phyloP scores from a whole-genome alignment of 2,113 vertebrate genomes.

The Corynorhinus townsendii region DNA sequence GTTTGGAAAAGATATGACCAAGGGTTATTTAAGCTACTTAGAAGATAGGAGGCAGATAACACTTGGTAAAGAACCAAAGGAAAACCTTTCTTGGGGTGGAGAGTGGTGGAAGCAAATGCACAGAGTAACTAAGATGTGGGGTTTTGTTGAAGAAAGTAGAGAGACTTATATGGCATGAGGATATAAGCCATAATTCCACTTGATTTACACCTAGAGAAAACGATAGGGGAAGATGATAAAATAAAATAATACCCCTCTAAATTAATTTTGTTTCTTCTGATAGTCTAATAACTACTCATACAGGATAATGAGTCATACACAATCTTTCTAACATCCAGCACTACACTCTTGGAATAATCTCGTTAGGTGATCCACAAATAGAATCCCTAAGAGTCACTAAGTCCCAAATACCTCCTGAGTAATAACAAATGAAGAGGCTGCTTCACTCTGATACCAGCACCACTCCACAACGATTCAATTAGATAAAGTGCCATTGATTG shows the following conservation, averaged over 20 bases:
- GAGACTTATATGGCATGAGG: not conserved
- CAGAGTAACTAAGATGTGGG: not conserved
- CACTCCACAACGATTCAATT: not conserved
- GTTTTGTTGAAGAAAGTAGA: not conserved
- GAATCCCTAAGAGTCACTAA: not conserved
- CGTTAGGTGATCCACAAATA: not conserved
- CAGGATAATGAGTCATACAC: not conserved
- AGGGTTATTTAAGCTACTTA: not conserved
- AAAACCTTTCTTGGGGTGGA: not conserved
- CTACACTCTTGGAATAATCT: not conserved
- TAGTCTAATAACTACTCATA: not conserved
- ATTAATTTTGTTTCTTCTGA: not conserved
- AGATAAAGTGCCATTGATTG: not conserved
- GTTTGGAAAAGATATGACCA: not conserved
- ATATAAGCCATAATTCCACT: not conserved
- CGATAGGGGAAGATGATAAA: not conserved
- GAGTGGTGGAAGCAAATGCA: no score
- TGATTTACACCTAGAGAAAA: not conserved
- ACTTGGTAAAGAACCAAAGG: not conserved
- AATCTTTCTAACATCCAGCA: not conserved
- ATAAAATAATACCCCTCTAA: not conserved
- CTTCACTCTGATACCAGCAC: not conserved
- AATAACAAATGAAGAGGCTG: not conserved
- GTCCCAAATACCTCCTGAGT: not conserved
- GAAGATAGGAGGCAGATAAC: not conserved